phyloP scores from a whole-genome alignment of 1,140 invertebrate genomes.

The Zaprionus lachaisei region DNA sequence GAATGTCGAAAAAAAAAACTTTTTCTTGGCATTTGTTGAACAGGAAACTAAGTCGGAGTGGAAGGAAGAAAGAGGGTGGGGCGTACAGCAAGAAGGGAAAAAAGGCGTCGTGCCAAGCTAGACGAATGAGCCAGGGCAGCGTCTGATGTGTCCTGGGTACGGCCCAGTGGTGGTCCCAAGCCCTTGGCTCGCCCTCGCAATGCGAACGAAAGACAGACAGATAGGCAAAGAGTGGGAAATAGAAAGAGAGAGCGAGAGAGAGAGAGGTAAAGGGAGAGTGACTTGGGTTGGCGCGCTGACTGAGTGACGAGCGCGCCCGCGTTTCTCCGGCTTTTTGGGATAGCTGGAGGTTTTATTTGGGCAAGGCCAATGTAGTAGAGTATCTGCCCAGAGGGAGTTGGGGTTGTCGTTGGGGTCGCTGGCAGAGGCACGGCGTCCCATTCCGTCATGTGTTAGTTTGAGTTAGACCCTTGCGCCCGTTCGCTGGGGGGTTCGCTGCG shows the following conservation, averaged over 20 bases:
- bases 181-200: conserved; percentile 57
- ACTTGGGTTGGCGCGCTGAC: conserved; percentile 34
- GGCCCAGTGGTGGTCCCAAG: conserved; percentile 27
- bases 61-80: neutral
- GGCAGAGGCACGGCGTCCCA: neutral
- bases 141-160: conserved; percentile 54
- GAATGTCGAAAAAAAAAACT: conserved; percentile 61
- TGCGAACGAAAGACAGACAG: conserved; percentile 13
- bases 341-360: conserved; percentile 66
- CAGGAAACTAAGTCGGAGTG: conserved; percentile 65
- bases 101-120: conserved; percentile 67
- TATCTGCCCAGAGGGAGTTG: conserved; percentile 57
- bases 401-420: conserved; percentile 9
- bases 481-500: conserved; percentile 75
- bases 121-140: conserved; percentile 51
- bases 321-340: conserved; percentile 56
- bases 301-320: conserved; percentile 75
- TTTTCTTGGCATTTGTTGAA: conserved; percentile 83
- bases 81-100: conserved; percentile 24
- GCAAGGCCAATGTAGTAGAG: conserved; percentile 66
- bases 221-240: neutral
- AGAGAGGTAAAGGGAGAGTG: neutral
- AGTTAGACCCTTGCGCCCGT: conserved; percentile 62
- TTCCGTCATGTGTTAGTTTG: conserved; percentile 67
- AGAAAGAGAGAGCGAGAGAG: neutral